Evolutionary conservation across 2,797 vertebrate genomes (phyloP).

Genomic region (Euphonia xanthogaster): DNA sequence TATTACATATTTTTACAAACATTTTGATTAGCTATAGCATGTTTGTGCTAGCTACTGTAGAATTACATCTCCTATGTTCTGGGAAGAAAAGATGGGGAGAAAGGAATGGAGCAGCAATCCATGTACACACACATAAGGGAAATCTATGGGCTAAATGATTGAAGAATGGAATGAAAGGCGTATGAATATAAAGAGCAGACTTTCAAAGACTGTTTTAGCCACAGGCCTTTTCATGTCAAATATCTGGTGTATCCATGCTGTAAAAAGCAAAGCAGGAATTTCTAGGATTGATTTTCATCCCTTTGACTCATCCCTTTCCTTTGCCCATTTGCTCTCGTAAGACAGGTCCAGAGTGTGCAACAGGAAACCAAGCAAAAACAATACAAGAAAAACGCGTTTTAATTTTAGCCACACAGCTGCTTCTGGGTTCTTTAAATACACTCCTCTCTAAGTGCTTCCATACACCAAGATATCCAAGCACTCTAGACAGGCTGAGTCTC

Average conservation of each 20-base stretch:
- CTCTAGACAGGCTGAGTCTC: constrained; percentile 18
- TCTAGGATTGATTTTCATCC: constrained; percentile 26
- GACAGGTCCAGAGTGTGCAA: constrained; percentile 27
- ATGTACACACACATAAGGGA: background rate
- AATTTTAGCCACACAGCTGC: constrained; percentile 58
- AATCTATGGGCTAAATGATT: background rate
- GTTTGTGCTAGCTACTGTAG: background rate
- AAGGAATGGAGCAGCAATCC: background rate
- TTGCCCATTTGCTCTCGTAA: constrained; percentile 21
- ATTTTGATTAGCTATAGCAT: background rate
- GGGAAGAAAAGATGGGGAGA: background rate
- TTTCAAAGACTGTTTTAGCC: constrained; percentile 26
- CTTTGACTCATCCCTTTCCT: constrained; percentile 36
- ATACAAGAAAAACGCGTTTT: constrained; percentile 37
- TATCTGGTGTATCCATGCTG: background rate
- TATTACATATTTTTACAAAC: background rate
- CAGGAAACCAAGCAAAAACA: constrained; percentile 56
- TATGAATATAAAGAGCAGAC: background rate
- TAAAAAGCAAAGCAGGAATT: constrained; percentile 51
- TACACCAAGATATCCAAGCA: constrained; percentile 10
- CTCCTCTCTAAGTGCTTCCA: constrained; percentile 47
- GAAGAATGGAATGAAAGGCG: constrained; percentile 20
- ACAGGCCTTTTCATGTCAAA: constrained; percentile 21
- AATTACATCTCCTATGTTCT: background rate
- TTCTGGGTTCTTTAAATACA: constrained; percentile 46